These are phyloP conservation scores for Macropis europaea DNA, from an alignment of 2,888 invertebrate species.

Conservation along the genomic window DNA sequence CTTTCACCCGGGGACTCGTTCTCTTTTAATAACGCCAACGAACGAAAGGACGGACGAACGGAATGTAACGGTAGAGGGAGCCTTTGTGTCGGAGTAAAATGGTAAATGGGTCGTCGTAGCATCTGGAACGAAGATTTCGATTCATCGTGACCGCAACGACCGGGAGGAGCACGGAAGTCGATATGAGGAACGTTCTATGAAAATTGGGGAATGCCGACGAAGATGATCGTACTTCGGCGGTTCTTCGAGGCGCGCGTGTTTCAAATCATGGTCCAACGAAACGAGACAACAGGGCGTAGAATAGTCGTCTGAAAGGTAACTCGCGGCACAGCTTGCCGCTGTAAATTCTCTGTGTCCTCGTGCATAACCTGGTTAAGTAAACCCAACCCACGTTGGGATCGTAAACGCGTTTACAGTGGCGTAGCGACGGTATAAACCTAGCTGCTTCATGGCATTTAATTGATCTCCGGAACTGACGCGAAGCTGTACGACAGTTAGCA, in stretches of 20 bases:
- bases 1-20: conserved; percentile 23
- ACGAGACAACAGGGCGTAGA: conserved; percentile 48
- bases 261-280: conserved; percentile 42
- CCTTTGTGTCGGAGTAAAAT: background rate
- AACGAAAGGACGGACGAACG: background rate
- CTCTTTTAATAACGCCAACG: background rate
- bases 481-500: background rate
- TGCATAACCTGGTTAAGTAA: conserved; percentile 60
- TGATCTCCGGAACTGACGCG: background rate
- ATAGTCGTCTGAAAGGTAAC: conserved; percentile 48
- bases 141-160: background rate
- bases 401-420: conserved; percentile 58
- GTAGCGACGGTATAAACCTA: conserved; percentile 33
- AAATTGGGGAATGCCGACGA: too few relatives aligned
- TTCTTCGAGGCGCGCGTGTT: conserved; percentile 41
- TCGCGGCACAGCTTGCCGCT: conserved; percentile 7
- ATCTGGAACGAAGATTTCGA: background rate
- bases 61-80: background rate
- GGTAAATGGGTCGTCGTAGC: too few relatives aligned
- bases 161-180: background rate
- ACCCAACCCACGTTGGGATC: conserved; percentile 56
- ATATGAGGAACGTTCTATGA: too few relatives aligned
- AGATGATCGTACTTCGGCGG: background rate
- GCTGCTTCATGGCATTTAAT: conserved; percentile 24
- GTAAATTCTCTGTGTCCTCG: conserved; percentile 35